Evolutionary conservation across 2,888 invertebrate species (phyloP).

Genomic region (Julus scandinavius): DNA sequence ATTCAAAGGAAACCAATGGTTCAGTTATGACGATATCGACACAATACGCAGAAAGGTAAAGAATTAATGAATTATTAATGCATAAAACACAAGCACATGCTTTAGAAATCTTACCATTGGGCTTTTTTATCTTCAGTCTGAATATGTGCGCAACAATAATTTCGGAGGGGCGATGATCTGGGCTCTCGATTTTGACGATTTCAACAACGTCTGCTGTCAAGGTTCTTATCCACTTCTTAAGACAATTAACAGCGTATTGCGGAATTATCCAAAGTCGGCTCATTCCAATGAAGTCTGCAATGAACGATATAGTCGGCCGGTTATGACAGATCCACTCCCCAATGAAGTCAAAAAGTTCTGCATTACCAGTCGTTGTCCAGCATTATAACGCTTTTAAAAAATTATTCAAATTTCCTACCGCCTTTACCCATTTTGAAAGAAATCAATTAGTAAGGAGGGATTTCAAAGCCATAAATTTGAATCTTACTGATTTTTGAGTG

Average conservation of each 20-base stretch:
- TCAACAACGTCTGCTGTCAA: conserved; percentile 82
- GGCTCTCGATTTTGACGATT: conserved; percentile 83
- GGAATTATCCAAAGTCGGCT: conserved; percentile 57
- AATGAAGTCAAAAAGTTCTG: conserved; percentile 53
- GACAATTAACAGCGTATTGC: conserved; percentile 79
- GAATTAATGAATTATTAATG: not conserved
- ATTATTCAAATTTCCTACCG: not conserved
- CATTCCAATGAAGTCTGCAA: conserved; percentile 52
- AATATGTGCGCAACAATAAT: conserved; percentile 71
- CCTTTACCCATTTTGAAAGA: not conserved
- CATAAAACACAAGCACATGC: not conserved
- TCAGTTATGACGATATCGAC: conserved; percentile 87
- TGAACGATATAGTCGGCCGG: not conserved
- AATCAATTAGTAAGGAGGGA: not conserved
- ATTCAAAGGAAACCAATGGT: conserved; percentile 85
- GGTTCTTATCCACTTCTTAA: conserved; percentile 82
- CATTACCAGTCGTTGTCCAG: conserved; percentile 58
- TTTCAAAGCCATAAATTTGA: not conserved
- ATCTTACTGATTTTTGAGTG: not conserved
- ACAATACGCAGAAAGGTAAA: conserved; percentile 80
- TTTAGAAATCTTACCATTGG: not conserved
- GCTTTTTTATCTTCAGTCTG: conserved; percentile 67
- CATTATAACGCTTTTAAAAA: not conserved
- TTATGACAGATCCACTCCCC: not conserved
- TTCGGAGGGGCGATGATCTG: conserved; percentile 81